A percentile compares a stretch with the other conserved stretches of the same genome.
phyloP scores from a whole-genome alignment of 2,113 vertebrate species.

The Willisornis vidua region DNA sequence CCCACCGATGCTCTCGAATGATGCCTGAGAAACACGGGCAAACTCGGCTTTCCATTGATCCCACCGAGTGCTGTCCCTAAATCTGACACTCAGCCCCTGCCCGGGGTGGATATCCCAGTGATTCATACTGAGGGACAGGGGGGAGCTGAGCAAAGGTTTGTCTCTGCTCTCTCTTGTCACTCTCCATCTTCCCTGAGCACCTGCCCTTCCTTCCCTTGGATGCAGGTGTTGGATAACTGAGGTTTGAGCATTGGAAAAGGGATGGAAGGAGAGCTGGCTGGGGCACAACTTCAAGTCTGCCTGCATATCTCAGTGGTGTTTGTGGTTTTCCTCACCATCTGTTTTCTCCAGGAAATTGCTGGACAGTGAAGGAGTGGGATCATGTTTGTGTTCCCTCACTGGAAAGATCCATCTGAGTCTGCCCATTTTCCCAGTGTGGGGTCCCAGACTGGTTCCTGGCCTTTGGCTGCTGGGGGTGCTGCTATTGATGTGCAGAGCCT shows the following conservation, averaged over 20 bases:
- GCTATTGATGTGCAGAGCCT: neutral
- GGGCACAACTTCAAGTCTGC: neutral
- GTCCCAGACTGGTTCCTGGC: rapidly evolving
- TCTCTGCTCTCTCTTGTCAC: neutral
- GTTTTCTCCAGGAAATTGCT: neutral
- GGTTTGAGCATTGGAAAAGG: neutral
- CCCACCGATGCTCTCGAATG: neutral
- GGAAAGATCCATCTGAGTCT: neutral
- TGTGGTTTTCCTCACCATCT: neutral
- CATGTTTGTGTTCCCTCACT: neutral
- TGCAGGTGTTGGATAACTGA: neutral
- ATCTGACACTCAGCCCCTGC: neutral
- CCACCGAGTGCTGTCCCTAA: neutral
- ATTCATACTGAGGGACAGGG: neutral
- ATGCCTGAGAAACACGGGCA: neutral
- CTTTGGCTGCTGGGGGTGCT: neutral
- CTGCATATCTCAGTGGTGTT: neutral
- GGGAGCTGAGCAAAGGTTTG: rapidly evolving
- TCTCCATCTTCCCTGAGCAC: neutral
- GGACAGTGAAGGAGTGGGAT: neutral
- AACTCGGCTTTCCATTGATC: neutral
- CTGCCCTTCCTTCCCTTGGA: neutral
- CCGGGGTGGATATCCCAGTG: neutral
- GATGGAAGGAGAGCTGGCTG: neutral
- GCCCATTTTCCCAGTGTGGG: rapidly evolving